phyloP scores from a whole-genome alignment of 2,797 vertebrate species.

The Nothura maculosa region DNA sequence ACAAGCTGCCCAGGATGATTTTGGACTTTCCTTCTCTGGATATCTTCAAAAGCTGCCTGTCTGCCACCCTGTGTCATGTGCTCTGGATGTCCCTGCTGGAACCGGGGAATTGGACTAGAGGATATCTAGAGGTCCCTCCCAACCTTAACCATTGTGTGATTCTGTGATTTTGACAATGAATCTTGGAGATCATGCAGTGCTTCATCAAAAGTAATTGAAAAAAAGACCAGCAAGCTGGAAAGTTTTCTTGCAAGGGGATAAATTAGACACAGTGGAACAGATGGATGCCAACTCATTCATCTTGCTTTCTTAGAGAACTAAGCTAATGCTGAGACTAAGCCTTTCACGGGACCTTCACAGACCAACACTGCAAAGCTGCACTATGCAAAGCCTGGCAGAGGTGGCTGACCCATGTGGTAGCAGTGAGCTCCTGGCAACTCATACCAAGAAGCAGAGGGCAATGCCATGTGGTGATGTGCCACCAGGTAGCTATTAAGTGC shows the following conservation, averaged over 20 bases:
- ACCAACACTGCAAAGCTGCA: not conserved
- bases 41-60: too few species aligned
- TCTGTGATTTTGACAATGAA: not conserved
- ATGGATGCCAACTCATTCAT: not conserved
- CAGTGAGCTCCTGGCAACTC: not conserved
- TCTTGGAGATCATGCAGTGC: not conserved
- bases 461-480: not conserved
- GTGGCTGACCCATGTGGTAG: not conserved
- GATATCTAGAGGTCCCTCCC: too few species aligned
- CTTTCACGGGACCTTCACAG: not conserved
- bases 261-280: not conserved
- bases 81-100: too few species aligned
- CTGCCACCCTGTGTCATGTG: too few species aligned
- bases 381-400: not conserved
- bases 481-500: not conserved
- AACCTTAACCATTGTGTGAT: too few species aligned
- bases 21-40: too few species aligned
- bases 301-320: not conserved
- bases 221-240: not conserved
- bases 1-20: too few species aligned
- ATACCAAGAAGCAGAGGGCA: not conserved
- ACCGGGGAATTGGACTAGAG: too few species aligned
- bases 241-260: not conserved
- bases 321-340: not conserved
- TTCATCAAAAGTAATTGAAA: not conserved